phyloP scores from a whole-genome alignment of 1,140 invertebrate species.

The Ctenoplectra terminalis region DNA sequence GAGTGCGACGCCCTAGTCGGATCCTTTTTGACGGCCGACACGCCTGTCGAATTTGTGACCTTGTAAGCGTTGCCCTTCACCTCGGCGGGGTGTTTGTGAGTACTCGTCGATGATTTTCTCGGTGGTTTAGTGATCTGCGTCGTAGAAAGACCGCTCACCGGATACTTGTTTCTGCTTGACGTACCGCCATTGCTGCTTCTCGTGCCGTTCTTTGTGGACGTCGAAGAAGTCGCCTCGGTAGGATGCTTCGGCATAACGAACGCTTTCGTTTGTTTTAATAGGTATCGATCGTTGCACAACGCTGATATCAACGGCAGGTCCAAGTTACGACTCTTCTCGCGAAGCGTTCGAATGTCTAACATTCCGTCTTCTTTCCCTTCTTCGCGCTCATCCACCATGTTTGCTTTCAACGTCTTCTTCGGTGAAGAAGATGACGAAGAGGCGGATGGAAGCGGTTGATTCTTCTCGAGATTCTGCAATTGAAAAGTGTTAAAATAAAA shows the following conservation, averaged over 20 bases:
- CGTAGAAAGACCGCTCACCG: slow-evolving; percentile 85
- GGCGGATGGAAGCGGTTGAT: slow-evolving; percentile 77
- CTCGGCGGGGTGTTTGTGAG: slow-evolving; percentile 85
- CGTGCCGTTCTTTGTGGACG: slow-evolving; percentile 77
- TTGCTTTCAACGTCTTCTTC: slow-evolving; percentile 54
- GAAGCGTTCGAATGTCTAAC: slow-evolving; percentile 90
- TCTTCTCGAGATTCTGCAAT: slow-evolving; percentile 79
- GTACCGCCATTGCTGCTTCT: slow-evolving; percentile 78
- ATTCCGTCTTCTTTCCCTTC: slow-evolving; percentile 80
- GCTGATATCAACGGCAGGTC: slow-evolving; percentile 95
- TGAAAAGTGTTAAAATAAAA: neutral
- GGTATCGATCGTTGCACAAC: slow-evolving; percentile 93
- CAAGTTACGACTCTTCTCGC: slow-evolving; percentile 93
- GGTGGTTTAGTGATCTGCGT: slow-evolving; percentile 84
- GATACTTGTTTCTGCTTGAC: slow-evolving; percentile 83
- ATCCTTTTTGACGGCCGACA: slow-evolving; percentile 74
- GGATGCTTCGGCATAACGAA: slow-evolving; percentile 89
- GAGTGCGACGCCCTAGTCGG: slow-evolving; percentile 76
- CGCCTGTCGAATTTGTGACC: slow-evolving; percentile 50
- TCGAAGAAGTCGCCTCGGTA: slow-evolving; percentile 68
- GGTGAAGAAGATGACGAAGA: slow-evolving; percentile 53
- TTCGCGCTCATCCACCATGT: slow-evolving; percentile 55
- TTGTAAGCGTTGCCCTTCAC: slow-evolving; percentile 71
- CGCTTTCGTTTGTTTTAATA: slow-evolving; percentile 93
- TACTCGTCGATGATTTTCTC: slow-evolving; percentile 83